Evolutionary conservation across 2,113 vertebrate genomes (phyloP).

Genomic region (Mustela nigripes): DNA sequence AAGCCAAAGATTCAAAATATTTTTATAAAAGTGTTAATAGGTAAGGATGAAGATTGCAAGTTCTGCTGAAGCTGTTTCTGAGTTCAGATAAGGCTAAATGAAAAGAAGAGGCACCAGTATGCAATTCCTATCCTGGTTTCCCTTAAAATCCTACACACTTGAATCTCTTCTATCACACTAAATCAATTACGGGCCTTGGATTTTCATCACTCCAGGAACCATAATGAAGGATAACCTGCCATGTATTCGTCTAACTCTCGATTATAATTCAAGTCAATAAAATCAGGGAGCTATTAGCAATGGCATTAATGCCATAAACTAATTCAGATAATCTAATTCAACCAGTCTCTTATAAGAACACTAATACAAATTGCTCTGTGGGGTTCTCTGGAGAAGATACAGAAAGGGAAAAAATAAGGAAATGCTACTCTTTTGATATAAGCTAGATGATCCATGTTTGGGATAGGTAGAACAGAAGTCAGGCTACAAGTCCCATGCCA

Average conservation of each 20-base stretch:
- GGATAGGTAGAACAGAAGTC: neutral
- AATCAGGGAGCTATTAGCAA: slow-evolving; percentile 61
- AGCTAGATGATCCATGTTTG: neutral
- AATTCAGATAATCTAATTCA: neutral
- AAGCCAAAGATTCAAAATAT: slow-evolving; percentile 51
- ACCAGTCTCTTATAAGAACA: slow-evolving; percentile 44
- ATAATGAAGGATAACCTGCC: neutral
- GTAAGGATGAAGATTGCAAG: neutral
- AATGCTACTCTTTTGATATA: neutral
- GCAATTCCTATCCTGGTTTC: neutral
- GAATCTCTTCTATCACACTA: neutral
- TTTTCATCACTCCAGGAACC: slow-evolving; percentile 27
- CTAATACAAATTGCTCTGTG: neutral
- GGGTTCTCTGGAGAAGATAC: neutral
- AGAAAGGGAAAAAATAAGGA: neutral
- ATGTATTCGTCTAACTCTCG: slow-evolving; percentile 19
- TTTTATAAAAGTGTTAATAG: neutral
- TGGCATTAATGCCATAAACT: neutral
- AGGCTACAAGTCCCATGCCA: neutral
- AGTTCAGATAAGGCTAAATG: slow-evolving; percentile 34
- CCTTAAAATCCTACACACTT: neutral
- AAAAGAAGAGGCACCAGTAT: neutral
- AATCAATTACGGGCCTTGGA: neutral
- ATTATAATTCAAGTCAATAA: slow-evolving; percentile 21
- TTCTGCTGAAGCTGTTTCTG: slow-evolving; percentile 8